phyloP scores from a whole-genome alignment of 1,140 invertebrate species.

The Panulirus ornatus region DNA sequence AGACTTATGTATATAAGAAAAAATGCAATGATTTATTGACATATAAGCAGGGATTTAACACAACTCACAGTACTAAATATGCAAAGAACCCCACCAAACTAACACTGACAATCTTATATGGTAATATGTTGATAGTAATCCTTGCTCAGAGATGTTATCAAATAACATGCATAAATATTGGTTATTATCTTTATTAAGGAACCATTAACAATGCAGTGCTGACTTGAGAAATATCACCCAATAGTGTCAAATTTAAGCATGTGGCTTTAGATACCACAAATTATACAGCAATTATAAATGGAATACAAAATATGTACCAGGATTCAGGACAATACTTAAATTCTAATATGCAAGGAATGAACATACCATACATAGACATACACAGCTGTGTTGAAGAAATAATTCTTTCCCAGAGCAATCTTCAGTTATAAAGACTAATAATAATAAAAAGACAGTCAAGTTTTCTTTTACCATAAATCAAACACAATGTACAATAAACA shows the following conservation, averaged over 20 bases:
- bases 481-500: not conserved
- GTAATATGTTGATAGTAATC: no score
- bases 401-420: not conserved
- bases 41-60: no score
- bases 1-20: no score
- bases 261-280: not conserved
- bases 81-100: no score
- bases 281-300: not conserved
- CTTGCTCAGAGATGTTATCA: not conserved
- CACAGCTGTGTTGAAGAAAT: not conserved
- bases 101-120: no score
- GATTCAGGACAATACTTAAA: not conserved
- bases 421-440: not conserved
- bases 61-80: no score
- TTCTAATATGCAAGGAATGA: not conserved
- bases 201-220: slow-evolving; percentile 18
- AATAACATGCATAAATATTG: not conserved
- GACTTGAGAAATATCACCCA: slow-evolving; percentile 15
- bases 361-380: not conserved
- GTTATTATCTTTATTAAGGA: slow-evolving; percentile 9
- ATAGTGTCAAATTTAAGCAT: not conserved
- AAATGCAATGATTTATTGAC: no score
- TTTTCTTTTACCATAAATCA: not conserved
- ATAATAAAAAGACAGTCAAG: not conserved
- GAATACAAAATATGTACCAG: slow-evolving; percentile 19